phyloP scores from a whole-genome alignment of 2,113 vertebrate species.

The Pseudois nayaur region DNA sequence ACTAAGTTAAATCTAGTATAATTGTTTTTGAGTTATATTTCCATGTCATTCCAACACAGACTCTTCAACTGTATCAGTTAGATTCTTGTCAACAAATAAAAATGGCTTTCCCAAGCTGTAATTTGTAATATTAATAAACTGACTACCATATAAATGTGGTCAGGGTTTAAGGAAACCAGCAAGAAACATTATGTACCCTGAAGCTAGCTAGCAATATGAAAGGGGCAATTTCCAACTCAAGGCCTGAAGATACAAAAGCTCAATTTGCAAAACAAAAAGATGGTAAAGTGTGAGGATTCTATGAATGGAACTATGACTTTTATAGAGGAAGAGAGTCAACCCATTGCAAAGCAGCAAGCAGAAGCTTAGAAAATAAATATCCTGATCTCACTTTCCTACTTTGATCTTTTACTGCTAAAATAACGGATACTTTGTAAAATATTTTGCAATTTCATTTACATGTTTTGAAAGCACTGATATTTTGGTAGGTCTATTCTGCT shows the following conservation, averaged over 20 bases:
- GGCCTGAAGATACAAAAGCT: not conserved
- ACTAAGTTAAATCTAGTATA: not conserved
- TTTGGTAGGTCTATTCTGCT: not conserved
- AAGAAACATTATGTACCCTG: not conserved
- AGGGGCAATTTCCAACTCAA: accelerated
- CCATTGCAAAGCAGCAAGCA: not conserved
- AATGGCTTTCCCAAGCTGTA: not conserved
- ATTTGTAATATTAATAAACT: not conserved
- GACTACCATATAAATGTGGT: not conserved
- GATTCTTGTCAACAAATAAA: not conserved
- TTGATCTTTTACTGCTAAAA: not conserved
- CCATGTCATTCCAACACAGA: not conserved
- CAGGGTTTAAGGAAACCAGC: not conserved
- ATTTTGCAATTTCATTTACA: not conserved
- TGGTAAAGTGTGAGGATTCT: not conserved
- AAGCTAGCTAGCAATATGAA: not conserved
- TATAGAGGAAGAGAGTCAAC: not conserved
- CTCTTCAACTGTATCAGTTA: not conserved
- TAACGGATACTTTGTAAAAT: not conserved
- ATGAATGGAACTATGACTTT: not conserved
- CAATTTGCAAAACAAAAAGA: not conserved
- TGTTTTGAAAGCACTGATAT: not conserved
- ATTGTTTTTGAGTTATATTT: not conserved
- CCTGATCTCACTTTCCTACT: not conserved
- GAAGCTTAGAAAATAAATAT: not conserved